Evolutionary conservation across 2,113 vertebrate species (phyloP).

Genomic region (Rhadina sibilatrix): DNA sequence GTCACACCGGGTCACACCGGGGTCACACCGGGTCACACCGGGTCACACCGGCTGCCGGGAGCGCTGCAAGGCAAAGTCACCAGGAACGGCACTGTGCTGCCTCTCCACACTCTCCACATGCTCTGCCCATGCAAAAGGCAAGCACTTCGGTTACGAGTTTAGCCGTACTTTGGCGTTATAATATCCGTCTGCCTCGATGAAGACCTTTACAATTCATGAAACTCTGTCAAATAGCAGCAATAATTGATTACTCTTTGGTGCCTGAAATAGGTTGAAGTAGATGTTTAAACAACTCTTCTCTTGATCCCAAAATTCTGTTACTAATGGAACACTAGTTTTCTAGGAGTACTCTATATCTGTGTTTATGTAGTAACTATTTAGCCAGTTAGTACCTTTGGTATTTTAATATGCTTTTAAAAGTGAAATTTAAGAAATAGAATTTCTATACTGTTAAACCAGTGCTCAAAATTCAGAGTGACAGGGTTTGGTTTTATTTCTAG

Average conservation of each 20-base stretch:
- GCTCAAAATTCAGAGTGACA: not conserved
- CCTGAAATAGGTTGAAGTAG: not conserved
- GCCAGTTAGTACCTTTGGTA: not conserved
- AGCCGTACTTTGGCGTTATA: not conserved
- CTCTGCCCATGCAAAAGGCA: not conserved
- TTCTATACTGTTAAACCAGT: not conserved
- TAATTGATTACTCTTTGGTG: not conserved
- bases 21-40: no score
- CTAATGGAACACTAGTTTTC: not conserved
- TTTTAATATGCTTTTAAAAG: not conserved
- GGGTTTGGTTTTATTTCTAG: not conserved
- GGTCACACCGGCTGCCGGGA: no score
- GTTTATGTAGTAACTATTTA: not conserved
- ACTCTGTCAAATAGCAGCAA: not conserved
- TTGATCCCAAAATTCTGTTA: not conserved
- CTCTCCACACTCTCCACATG: not conserved
- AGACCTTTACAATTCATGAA: not conserved
- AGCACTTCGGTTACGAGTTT: not conserved
- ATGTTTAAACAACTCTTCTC: not conserved
- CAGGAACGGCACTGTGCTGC: not conserved
- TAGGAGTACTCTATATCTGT: not conserved
- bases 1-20: no score
- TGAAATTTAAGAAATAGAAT: not conserved
- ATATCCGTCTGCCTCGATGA: not conserved
- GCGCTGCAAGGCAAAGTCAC: accelerated